These are phyloP conservation scores for Geopemphigus sp. DNA, from an alignment of 1,140 invertebrate genomes.

Conservation along the genomic window DNA sequence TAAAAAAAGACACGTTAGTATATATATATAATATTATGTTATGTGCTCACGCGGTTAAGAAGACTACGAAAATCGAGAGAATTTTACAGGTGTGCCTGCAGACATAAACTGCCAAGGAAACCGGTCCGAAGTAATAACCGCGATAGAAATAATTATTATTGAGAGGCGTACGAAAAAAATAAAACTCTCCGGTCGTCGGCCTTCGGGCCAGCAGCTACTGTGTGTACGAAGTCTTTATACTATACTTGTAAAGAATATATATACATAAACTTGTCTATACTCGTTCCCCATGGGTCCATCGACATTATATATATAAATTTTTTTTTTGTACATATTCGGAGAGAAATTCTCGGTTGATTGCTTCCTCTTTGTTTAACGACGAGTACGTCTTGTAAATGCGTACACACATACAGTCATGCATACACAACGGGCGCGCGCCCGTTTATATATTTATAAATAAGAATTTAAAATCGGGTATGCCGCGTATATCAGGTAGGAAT, in stretches of 20 bases:
- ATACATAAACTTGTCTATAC: constrained; percentile 19
- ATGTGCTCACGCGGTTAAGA: background rate
- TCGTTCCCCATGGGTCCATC: background rate
- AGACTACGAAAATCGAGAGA: constrained; percentile 7
- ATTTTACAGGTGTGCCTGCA: constrained; percentile 45
- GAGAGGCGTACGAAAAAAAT: constrained; percentile 19
- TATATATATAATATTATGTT: background rate
- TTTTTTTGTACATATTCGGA: constrained; percentile 32
- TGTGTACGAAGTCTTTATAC: constrained; percentile 33
- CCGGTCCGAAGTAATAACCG: constrained; percentile 43
- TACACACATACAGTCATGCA: background rate
- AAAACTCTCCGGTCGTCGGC: constrained; percentile 32
- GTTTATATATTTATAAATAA: background rate
- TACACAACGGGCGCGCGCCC: background rate
- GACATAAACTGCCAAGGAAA: constrained; percentile 42
- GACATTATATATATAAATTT: background rate
- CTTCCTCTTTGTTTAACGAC: constrained; percentile 33
- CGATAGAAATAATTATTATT: constrained; percentile 46
- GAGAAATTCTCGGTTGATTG: constrained; percentile 43
- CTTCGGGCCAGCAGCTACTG: constrained; percentile 41
- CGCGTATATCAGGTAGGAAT: background rate
- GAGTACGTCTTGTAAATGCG: background rate
- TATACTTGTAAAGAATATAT: constrained; percentile 1
- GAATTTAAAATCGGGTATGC: constrained; percentile 2
- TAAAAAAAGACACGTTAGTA: background rate